Conservation (phyloP, 2,888 invertebrate species). For the Cantharis rufa region DNA sequence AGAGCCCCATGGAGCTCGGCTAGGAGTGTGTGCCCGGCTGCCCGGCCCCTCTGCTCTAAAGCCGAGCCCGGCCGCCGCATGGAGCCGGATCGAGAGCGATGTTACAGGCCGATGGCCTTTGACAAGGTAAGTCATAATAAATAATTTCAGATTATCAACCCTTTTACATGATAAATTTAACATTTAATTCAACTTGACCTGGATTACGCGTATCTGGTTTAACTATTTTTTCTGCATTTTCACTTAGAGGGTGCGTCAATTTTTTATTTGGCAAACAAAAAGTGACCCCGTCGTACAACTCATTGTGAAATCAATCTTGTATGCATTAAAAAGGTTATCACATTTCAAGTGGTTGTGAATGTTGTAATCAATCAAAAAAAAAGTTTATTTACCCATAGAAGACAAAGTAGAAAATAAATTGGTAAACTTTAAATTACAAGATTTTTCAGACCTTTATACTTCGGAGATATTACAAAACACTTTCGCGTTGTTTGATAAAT, state of each 20-base stretch:
- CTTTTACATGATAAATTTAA: neutral
- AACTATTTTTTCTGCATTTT: neutral
- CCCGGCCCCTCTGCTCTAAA: slow-evolving; percentile 63
- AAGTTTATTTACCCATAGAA: neutral
- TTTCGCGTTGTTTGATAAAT: neutral
- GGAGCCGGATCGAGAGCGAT: slow-evolving; percentile 52
- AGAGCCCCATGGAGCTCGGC: slow-evolving; percentile 81
- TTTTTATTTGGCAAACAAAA: neutral
- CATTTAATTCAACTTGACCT: neutral
- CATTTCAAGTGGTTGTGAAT: neutral
- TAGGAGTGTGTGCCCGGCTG: slow-evolving; percentile 76
- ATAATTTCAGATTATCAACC: neutral
- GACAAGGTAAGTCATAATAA: slow-evolving; percentile 64
- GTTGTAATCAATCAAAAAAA: neutral
- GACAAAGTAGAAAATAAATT: neutral
- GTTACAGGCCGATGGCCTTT: slow-evolving; percentile 71
- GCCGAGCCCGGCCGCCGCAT: slow-evolving; percentile 45
- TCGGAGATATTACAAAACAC: neutral
- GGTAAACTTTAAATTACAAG: neutral
- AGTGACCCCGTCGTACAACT: neutral
- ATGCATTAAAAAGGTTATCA: neutral
- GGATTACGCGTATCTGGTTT: neutral
- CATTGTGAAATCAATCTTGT: neutral
- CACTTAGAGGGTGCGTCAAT: neutral
- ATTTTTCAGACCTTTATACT: neutral